These are phyloP conservation scores for Telmatherina bonti DNA, from an alignment of 2,797 vertebrate species.

Conservation along the genomic window DNA sequence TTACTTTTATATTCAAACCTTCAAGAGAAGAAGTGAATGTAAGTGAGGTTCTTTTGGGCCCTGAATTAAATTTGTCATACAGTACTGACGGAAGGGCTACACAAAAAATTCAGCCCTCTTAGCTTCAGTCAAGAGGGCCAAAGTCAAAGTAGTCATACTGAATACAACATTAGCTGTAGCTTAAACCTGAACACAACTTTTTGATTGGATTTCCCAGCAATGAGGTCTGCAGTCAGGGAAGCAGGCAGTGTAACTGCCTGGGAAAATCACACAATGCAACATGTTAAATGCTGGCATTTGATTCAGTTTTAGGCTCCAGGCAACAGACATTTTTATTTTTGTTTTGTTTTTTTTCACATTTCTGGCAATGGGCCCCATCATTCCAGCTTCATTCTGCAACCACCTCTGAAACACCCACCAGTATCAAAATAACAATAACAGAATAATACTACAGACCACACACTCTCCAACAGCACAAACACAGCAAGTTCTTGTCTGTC, in stretches of 20 bases:
- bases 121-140: not conserved
- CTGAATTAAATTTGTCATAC: constrained; percentile 9
- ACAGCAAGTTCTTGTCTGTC: constrained; percentile 21
- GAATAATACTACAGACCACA: constrained; percentile 27
- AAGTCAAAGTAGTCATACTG: not conserved
- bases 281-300: constrained; percentile 8
- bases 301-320: constrained; percentile 27
- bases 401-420: constrained; percentile 34
- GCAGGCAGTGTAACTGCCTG: not conserved
- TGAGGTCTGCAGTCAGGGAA: not conserved
- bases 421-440: constrained; percentile 36
- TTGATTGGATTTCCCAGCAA: constrained; percentile 11
- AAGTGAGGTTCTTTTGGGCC: constrained; percentile 6
- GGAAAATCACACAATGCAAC: not conserved
- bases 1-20: not conserved
- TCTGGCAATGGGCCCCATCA: constrained; percentile 18
- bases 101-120: not conserved
- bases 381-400: constrained; percentile 21
- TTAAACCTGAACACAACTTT: constrained; percentile 22
- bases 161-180: constrained; percentile 4
- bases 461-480: constrained; percentile 5
- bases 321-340: not conserved
- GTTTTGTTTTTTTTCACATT: not conserved
- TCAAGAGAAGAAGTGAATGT: constrained; percentile 18
- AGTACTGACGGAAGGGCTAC: not conserved